A percentile compares a stretch with the other conserved stretches of the same genome.
phyloP scores from a whole-genome alignment of 2,888 invertebrate genomes.

The Epinotia ramella region DNA sequence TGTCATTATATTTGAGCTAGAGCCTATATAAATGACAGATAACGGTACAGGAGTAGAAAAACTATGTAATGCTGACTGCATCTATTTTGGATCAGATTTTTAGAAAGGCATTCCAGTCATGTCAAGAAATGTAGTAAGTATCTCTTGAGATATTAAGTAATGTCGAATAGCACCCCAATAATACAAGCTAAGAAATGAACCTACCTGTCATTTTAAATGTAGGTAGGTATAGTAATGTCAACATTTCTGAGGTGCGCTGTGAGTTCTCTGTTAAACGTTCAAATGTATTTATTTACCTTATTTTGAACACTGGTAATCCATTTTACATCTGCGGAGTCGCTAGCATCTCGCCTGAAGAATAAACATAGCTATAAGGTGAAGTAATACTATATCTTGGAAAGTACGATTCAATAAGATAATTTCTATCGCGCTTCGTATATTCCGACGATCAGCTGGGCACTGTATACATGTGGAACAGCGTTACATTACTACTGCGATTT shows the following conservation, averaged over 20 bases:
- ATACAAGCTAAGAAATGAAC: no score
- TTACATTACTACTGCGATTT: no score
- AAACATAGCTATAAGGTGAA: constrained; percentile 41
- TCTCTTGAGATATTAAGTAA: no score
- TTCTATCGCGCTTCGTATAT: constrained; percentile 32
- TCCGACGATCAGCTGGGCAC: neutral
- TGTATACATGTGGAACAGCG: neutral
- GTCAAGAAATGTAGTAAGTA: no score
- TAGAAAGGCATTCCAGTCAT: no score
- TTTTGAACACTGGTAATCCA: constrained; percentile 8
- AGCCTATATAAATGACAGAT: no score
- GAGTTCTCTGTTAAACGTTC: neutral
- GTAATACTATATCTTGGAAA: constrained; percentile 43
- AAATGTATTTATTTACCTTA: constrained; percentile 4
- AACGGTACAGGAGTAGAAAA: no score
- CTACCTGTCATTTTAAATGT: neutral
- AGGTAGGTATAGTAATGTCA: neutral
- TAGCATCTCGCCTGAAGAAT: constrained; percentile 28
- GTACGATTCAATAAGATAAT: constrained; percentile 41
- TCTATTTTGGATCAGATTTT: no score
- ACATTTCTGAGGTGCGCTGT: neutral
- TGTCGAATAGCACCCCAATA: no score
- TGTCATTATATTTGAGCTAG: no score
- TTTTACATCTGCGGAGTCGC: constrained; percentile 9
- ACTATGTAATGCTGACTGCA: no score